Evolutionary conservation across 1,140 invertebrate genomes (phyloP).

Genomic region (Drosophila azteca): DNA sequence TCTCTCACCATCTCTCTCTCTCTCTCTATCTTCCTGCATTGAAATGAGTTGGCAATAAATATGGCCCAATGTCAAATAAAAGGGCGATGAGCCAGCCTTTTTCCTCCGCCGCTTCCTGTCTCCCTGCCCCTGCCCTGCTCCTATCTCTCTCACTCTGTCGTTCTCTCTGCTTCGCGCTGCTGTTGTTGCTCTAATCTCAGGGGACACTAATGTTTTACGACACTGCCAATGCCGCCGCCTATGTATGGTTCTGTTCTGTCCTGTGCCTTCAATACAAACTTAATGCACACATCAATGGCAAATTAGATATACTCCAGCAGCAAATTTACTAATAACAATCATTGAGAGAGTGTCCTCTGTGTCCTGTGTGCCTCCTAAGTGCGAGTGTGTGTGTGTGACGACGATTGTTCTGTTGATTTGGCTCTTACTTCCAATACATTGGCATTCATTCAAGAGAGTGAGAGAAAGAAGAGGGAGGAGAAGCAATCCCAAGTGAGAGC

Average conservation of each 20-base stretch:
- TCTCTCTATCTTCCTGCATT: slow-evolving; percentile 45
- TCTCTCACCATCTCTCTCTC: slow-evolving; percentile 11
- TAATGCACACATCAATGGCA: slow-evolving; percentile 80
- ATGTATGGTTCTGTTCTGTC: slow-evolving; percentile 39
- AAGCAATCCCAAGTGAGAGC: too few relatives aligned
- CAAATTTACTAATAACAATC: slow-evolving; percentile 81
- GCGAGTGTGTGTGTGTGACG: slow-evolving; percentile 20
- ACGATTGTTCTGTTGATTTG: slow-evolving; percentile 70
- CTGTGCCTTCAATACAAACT: slow-evolving; percentile 55
- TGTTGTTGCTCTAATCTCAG: slow-evolving; percentile 68
- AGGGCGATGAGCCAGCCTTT: slow-evolving; percentile 79
- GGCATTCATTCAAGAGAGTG: slow-evolving; percentile 43
- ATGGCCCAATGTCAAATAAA: slow-evolving; percentile 80
- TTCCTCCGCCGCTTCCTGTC: slow-evolving; percentile 25
- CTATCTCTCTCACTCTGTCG: neutral
- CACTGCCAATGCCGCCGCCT: slow-evolving; percentile 31
- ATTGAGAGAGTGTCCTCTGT: slow-evolving; percentile 52
- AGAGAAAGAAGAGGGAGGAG: neutral
- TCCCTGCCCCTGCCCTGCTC: neutral
- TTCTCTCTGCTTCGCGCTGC: slow-evolving; percentile 1
- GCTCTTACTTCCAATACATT: slow-evolving; percentile 78
- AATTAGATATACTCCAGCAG: slow-evolving; percentile 77
- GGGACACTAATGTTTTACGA: slow-evolving; percentile 81
- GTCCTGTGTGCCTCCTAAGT: neutral
- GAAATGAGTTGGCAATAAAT: slow-evolving; percentile 82